Evolutionary conservation across 2,888 invertebrate genomes (phyloP).

Genomic region (Cerceris rybyensis): DNA sequence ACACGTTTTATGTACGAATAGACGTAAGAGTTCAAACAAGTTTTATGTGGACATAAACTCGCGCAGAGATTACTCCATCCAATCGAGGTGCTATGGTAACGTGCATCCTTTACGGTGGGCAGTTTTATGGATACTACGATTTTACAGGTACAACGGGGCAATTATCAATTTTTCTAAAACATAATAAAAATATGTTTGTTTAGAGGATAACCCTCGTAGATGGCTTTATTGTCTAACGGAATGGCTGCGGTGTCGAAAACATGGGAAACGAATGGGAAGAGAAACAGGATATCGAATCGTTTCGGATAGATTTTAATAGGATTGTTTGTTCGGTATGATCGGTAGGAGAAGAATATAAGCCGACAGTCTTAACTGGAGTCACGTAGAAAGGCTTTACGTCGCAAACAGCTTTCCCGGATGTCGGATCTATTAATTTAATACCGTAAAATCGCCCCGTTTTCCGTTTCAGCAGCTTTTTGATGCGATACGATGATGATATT

Average conservation of each 20-base stretch:
- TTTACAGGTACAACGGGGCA: neutral
- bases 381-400: slow-evolving; percentile 75
- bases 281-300: slow-evolving; percentile 54
- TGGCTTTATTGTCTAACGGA: no score
- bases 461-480: slow-evolving; percentile 52
- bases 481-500: slow-evolving; percentile 7
- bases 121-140: neutral
- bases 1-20: slow-evolving; percentile 14
- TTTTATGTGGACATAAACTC: slow-evolving; percentile 12
- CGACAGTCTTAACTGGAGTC: slow-evolving; percentile 73
- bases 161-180: no score
- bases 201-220: no score
- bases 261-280: neutral
- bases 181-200: no score
- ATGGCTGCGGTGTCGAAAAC: neutral
- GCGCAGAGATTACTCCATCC: neutral
- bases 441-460: slow-evolving; percentile 66
- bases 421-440: slow-evolving; percentile 72
- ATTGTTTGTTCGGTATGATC: slow-evolving; percentile 74
- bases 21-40: neutral
- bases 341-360: slow-evolving; percentile 75
- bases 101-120: neutral
- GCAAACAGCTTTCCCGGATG: slow-evolving; percentile 66
- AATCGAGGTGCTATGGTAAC: neutral
- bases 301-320: slow-evolving; percentile 69